Conservation (phyloP, 2,113 vertebrate genomes). For the Turnix velox region DNA sequence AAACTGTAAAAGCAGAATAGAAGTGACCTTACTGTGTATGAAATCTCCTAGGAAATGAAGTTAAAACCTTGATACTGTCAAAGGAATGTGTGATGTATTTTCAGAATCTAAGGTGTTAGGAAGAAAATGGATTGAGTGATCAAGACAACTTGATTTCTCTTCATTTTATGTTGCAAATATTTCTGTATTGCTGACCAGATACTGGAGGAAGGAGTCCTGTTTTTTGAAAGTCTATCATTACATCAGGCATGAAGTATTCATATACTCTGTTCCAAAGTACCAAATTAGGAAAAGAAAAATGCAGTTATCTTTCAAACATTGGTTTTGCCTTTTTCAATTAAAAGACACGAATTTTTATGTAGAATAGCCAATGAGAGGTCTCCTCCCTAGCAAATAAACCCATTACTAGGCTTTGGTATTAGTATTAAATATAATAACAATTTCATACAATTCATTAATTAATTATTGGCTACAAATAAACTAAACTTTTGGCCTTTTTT, state of each 20-base stretch:
- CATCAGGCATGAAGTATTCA: constrained; percentile 36
- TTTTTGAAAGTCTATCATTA: constrained; percentile 39
- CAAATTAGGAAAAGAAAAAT: constrained; percentile 31
- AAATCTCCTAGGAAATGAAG: neutral
- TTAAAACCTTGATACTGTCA: neutral
- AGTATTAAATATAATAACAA: neutral
- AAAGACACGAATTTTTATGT: neutral
- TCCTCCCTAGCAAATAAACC: neutral
- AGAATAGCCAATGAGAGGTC: neutral
- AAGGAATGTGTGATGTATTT: constrained; percentile 6
- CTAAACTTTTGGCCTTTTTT: neutral
- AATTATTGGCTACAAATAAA: neutral
- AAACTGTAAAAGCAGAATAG: neutral
- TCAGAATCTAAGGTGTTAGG: constrained; percentile 2
- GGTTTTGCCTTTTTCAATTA: neutral
- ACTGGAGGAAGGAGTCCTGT: neutral
- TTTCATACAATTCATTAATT: neutral
- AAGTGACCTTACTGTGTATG: neutral
- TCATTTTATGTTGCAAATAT: constrained; percentile 65
- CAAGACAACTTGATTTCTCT: constrained; percentile 7
- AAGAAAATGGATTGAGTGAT: constrained; percentile 5
- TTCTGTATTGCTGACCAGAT: constrained; percentile 50
- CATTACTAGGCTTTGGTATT: neutral
- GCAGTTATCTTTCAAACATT: constrained; percentile 20
- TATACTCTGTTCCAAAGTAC: constrained; percentile 32